Percentiles rank a stretch among this genome's conserved stretches.
Evolutionary conservation across 2,888 invertebrate species (phyloP).

Genomic region (Dinocampus coccinellae): DNA sequence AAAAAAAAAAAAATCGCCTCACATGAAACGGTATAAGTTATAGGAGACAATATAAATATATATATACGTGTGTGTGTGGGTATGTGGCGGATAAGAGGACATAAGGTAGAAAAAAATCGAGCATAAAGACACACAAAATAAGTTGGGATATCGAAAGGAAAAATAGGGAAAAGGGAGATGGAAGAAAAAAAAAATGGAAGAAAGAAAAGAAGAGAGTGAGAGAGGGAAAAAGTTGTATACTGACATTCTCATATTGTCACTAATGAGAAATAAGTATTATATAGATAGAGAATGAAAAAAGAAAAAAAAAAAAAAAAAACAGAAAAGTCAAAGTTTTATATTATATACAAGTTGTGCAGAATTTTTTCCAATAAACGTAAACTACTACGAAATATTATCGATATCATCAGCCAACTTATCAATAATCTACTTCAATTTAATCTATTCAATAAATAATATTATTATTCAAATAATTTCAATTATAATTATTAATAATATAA

Average conservation of each 20-base stretch:
- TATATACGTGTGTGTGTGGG: too few relatives aligned
- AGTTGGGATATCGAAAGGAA: not conserved
- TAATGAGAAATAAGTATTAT: not conserved
- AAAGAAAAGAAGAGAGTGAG: too few relatives aligned
- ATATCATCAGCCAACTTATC: not conserved
- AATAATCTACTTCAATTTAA: not conserved
- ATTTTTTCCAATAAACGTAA: conserved; percentile 4
- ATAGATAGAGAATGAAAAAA: not conserved
- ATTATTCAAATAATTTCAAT: too few relatives aligned
- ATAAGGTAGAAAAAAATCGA: not conserved
- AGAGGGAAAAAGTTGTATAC: conserved; percentile 10
- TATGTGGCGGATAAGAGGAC: not conserved
- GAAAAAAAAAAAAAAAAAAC: not conserved
- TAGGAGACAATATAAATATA: not conserved
- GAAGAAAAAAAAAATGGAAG: too few relatives aligned
- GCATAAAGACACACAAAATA: not conserved
- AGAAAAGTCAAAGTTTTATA: not conserved
- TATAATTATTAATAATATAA: not conserved
- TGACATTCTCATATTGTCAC: not conserved
- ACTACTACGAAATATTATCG: conserved; percentile 2
- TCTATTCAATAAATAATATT: too few relatives aligned
- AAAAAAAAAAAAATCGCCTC: not conserved
- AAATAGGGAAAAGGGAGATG: too few relatives aligned
- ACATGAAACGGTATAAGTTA: conserved; percentile 4
- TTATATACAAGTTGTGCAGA: not conserved